Base-by-base conservation (phyloP, 2,888 invertebrate species). In the Steromphala cineraria region DNA sequence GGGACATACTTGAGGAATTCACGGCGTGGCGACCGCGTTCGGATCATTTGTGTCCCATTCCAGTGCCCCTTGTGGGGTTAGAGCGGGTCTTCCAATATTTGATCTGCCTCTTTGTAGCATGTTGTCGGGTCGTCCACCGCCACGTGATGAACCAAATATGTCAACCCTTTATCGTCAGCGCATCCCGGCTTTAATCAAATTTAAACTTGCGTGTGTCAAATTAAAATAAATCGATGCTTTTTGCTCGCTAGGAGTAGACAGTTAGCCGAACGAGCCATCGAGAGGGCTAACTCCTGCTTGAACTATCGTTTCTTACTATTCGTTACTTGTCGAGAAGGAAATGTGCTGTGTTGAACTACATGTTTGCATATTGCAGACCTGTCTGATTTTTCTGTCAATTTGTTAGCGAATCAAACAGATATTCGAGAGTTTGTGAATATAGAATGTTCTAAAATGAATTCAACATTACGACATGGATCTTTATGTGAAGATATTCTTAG, bases 191-290 rank as follows among this genome's bases (percentile, higher is more conserved):
- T 71, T 71, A 71, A 71, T 71, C 71, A 71, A 71, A 71, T 71
- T 71, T 71, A 71, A 31, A 71, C 71, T 71, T 36, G 71, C 71
- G 71, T 71, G 71, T 71, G 71, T 71, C 71, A 71, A 71, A 71
- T 36, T 71, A 71, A 71, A 71, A 71, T 71, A 71, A 71, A 71
- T 36, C 71, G 19, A 31, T 40, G 71, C 19, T 71, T 71, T 71
- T 71, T 24, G 21, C 56, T 19, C 24, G 24, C 10, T 24, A 4
- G 13, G n/a, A 62, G 62, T 15, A 62, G 24, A n/a, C 15, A 62
- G 62, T 15, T 62, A 28, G 62, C 24, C 10, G 62, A 62, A 62
- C 62, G 24, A 28, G 62, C 62, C 28, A 62, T 62, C 62, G 10
- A 10, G 24, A 13, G 28, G 15, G 62, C 28, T 62, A 62, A 10